These are phyloP conservation scores for Phalangium opilio DNA, from an alignment of 2,888 invertebrate species.

Conservation along the genomic window DNA sequence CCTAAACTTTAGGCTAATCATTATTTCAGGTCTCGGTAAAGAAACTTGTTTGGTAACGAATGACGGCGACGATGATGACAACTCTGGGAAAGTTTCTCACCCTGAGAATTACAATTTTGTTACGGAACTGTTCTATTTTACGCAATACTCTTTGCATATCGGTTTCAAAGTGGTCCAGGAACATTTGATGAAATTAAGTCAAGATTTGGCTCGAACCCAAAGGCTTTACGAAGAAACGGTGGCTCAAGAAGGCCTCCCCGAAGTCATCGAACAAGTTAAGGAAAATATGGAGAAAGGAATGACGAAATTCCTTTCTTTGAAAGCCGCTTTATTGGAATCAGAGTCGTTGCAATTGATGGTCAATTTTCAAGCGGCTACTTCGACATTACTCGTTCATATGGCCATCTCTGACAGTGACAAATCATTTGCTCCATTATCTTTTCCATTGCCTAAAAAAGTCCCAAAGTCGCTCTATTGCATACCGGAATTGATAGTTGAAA, in stretches of 20 bases:
- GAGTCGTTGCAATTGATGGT: slow-evolving; percentile 51
- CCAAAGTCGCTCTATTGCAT: slow-evolving; percentile 43
- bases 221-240: slow-evolving; percentile 52
- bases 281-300: slow-evolving; percentile 19
- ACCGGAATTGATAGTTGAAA: slow-evolving; percentile 80
- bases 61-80: slow-evolving; percentile 33
- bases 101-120: slow-evolving; percentile 43
- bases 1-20: background rate
- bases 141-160: slow-evolving; percentile 69
- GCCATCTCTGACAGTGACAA: slow-evolving; percentile 35
- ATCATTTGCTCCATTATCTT: slow-evolving; percentile 24
- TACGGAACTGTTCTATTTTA: slow-evolving; percentile 79
- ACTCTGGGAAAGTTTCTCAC: slow-evolving; percentile 18
- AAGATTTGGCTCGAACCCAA: slow-evolving; percentile 53
- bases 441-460: slow-evolving; percentile 27
- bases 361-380: slow-evolving; percentile 62
- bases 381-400: slow-evolving; percentile 73
- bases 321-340: slow-evolving; percentile 58
- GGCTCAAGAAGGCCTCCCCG: slow-evolving; percentile 37
- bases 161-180: slow-evolving; percentile 39
- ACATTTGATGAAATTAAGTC: slow-evolving; percentile 40
- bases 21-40: slow-evolving; percentile 36
- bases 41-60: slow-evolving; percentile 68
- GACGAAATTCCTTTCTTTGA: slow-evolving; percentile 20
- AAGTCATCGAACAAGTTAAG: slow-evolving; percentile 11